Evolutionary conservation across 1,140 invertebrate genomes (phyloP), one percentile per base, ranked within the genome.

Genomic region (Tetraneura akinire): DNA sequence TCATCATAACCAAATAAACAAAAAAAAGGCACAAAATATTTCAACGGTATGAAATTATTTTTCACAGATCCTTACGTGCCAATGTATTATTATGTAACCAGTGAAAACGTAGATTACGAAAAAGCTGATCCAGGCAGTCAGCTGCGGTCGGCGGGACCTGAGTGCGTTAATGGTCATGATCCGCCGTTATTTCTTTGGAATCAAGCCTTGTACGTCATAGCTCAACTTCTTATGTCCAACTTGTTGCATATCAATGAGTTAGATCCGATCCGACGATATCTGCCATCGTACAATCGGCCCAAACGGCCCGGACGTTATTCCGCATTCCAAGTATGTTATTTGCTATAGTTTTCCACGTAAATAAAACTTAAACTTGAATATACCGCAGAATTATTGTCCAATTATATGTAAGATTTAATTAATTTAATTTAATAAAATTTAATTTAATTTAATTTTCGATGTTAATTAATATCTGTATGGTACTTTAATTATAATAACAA

Each of bases 281-380:
- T 99, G 78, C 97, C 97, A 3, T 98, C 96, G 0, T 97, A 96
- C 85, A 97, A 97, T 85, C 88, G 97, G 71, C 97, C 97, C 0
- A 87, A 94, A 64, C 91, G 92, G 85, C 95, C 91, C 60, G 95
- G 94, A 73, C 88, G 96, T 81, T 98, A 98, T 87, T 98, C 96
- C 0, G 95, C 96, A 55, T 98, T 98, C 87, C 96, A 98, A 90
- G 96, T 98, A 23, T 23, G 16, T 8, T 37, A n/a, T n/a, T n/a
- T n/a, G n/a, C n/a, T n/a, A n/a, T n/a, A n/a, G n/a, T n/a, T n/a
- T n/a, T n/a, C n/a, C n/a, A n/a, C n/a, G n/a, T n/a, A n/a, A n/a
- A n/a, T n/a, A n/a, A n/a, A n/a, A n/a, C n/a, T n/a, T n/a, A n/a
- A n/a, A n/a, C n/a, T n/a, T n/a, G n/a, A n/a, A n/a, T n/a, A n/a